Evolutionary conservation across 2,113 vertebrate genomes (phyloP).

Genomic region (Cebus imitator): DNA sequence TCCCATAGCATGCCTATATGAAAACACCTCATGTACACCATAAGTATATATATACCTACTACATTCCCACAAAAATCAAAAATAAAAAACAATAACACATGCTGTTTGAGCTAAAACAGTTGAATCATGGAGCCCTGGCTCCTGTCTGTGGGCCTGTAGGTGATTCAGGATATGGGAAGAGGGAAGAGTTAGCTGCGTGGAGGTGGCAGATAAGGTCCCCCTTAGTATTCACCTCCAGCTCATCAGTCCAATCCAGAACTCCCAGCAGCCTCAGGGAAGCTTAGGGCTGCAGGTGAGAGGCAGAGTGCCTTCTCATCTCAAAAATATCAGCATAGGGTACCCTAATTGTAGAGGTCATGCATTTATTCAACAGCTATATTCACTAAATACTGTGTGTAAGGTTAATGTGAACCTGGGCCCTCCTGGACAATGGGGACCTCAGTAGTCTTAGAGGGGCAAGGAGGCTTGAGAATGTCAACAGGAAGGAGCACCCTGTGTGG

Average conservation of each 20-base stretch:
- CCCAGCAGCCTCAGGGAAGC: not conserved
- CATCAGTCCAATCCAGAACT: too few species aligned
- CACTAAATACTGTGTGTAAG: not conserved
- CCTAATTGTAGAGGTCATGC: not conserved
- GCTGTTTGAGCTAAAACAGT: not conserved
- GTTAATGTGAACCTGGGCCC: too few species aligned
- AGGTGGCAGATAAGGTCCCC: not conserved
- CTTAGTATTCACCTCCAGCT: not conserved
- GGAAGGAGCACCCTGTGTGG: not conserved
- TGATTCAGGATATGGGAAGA: not conserved
- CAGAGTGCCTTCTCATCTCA: not conserved
- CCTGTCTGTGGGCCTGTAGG: not conserved
- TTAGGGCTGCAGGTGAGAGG: not conserved
- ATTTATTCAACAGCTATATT: not conserved
- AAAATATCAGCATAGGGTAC: not conserved
- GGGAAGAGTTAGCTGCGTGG: not conserved
- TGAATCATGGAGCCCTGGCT: not conserved
- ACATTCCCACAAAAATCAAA: not conserved
- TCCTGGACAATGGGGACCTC: not conserved
- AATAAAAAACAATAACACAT: not conserved
- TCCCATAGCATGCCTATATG: too few species aligned
- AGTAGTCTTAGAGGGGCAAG: not conserved
- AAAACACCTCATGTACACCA: too few species aligned
- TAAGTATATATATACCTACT: too few species aligned
- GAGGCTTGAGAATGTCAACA: not conserved